Evolutionary conservation across 2,797 vertebrate species (phyloP), one percentile per base, ranked within the genome.

Genomic region (Paedocypris micromegethes): DNA sequence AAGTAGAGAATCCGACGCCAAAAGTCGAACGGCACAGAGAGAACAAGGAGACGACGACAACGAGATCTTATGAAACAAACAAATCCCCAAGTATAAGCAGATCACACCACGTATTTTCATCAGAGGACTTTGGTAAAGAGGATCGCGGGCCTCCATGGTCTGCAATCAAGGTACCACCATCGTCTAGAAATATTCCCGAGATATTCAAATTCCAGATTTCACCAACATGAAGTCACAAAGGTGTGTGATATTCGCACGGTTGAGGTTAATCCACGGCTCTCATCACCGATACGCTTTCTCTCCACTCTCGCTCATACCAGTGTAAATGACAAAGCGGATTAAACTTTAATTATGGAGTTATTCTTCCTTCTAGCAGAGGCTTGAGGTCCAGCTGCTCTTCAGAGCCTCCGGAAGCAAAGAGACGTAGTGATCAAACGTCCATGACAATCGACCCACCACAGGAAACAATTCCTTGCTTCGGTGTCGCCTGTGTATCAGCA

Each of bases 311-410:
- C 44, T 37, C 42, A 40, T 38, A 67, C 54, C 43, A 55, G 48
- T 54, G 59, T 48, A 72, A 73, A 73, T 43, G 42, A 58, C 72
- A 60, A 55, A 67, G 43, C 51, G 58, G 66, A 69, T 83, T 73
- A 83, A 86, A 86, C 80, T 86, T 86, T 83, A 85, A 85, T 85
- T 85, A 83, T 79, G 74, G 73, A 74, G 74, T 82, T 80, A 73
- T 70, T 66, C 79, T 77, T 73, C 60, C 58, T 61, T 74, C 55
- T 66, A 58, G 39, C 58, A 64, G 52, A 51, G 51, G 60, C 46
- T 42, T 63, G 63, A 9, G 51, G 42, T 56, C 53, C 44, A 64
- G 49, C 61, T 23, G 23, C 23, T 23, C 23, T 23, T 23, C 23
- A 23, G 23, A 23, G 23, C 23, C 23, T 23, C 23, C 23, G 23